Conservation (phyloP, 2,113 vertebrate genomes). For the Ageneiosus marmoratus region DNA sequence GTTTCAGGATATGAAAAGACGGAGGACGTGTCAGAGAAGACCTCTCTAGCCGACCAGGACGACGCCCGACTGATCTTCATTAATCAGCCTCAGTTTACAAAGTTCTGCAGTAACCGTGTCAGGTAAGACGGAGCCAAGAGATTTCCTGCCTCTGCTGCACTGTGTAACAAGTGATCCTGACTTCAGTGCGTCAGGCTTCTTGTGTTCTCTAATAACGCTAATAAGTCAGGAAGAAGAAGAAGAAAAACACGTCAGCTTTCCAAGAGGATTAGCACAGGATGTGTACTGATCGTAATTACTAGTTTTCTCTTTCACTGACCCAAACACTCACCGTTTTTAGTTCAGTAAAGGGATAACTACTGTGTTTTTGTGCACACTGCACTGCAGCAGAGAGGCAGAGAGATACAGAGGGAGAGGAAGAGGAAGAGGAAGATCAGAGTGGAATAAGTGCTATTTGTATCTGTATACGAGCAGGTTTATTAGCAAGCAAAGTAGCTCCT, state of each 20-base stretch:
- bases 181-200: not conserved
- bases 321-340: not conserved
- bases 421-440: too few relatives aligned
- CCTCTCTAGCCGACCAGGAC: conserved; percentile 92
- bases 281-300: too few relatives aligned
- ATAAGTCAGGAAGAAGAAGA: not conserved
- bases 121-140: conserved; percentile 74
- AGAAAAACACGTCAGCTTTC: not conserved
- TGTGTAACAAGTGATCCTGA: not conserved
- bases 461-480: too few relatives aligned
- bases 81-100: conserved; percentile 91
- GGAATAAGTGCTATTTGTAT: too few relatives aligned
- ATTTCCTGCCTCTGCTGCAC: not conserved
- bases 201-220: not conserved
- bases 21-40: conserved; percentile 90
- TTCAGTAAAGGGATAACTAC: not conserved
- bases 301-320: not conserved
- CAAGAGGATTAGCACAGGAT: not conserved
- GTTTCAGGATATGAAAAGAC: conserved; percentile 93
- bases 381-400: conserved; percentile 25
- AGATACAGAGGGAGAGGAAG: not conserved
- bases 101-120: conserved; percentile 95
- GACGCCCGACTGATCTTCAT: conserved; percentile 91
- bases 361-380: not conserved
- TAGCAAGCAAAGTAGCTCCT: too few relatives aligned